phyloP scores from a whole-genome alignment of 2,888 invertebrate species.

The Drosophila incognita region DNA sequence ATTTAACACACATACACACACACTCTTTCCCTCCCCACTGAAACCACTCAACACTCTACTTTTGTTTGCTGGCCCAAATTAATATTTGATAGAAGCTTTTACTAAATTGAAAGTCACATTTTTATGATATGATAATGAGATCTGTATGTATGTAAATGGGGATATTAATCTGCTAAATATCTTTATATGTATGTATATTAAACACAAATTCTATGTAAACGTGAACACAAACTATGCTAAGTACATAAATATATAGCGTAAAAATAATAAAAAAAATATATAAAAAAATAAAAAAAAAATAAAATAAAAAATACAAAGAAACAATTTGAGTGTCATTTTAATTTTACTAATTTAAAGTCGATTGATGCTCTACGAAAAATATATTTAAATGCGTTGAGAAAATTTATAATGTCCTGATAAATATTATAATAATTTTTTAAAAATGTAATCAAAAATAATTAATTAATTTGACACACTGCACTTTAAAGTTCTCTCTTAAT shows the following conservation, averaged over 20 bases:
- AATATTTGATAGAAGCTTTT: constrained; percentile 5
- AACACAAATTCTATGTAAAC: constrained; percentile 67
- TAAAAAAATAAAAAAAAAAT: not conserved
- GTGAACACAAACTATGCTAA: constrained; percentile 72
- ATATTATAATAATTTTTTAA: too few species aligned
- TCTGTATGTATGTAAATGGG: constrained; percentile 63
- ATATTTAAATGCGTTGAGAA: not conserved
- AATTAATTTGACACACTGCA: too few species aligned
- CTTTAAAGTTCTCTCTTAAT: too few species aligned
- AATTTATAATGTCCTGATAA: not conserved
- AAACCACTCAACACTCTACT: not conserved
- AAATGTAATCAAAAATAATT: too few species aligned
- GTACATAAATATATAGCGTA: constrained; percentile 46
- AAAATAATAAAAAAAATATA: constrained; percentile 30
- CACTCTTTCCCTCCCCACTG: not conserved
- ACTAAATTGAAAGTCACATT: constrained; percentile 16
- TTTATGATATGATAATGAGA: constrained; percentile 41
- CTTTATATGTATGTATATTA: constrained; percentile 40
- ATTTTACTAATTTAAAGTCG: not conserved
- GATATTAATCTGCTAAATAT: constrained; percentile 68
- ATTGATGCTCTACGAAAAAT: not conserved
- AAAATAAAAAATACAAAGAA: not conserved
- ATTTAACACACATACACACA: not conserved
- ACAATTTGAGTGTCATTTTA: not conserved
- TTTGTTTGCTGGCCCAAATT: constrained; percentile 22